Evolutionary conservation across 2,888 invertebrate genomes (phyloP), one percentile per base, ranked within the genome.

Genomic region (Acanthosepion pharaonis): DNA sequence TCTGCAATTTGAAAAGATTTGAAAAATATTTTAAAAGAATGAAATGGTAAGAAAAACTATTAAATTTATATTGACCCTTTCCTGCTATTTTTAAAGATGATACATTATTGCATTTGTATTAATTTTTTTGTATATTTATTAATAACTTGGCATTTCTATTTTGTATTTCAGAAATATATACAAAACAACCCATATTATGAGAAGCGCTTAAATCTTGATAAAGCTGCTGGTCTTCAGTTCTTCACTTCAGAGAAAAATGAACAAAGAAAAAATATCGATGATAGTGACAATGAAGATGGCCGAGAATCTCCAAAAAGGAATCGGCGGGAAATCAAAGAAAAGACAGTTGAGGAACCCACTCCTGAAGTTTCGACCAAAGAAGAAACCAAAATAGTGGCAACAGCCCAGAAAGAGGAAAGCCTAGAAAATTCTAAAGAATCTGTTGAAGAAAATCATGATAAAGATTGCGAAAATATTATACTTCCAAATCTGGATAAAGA

Each of bases 181-280:
- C 94, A 95, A 64, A 96, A 96, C 28, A 96, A 97, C 94, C 96
- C 96, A 49, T 96, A 96, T 94, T 97, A 97, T 95, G 97, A 97
- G 94, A 96, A 96, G 94, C 95, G 96, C 78, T 95, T 95, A 94
- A 96, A 96, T 51, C 95, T 97, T 59, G 97, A 97, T 91, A 96
- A 96, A 94, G 96, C 96, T 18, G 96, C 96, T 23, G 96, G 95
- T n/a, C 91, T 97, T 25, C 95, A 96, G 25, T 94, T 95, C 55
- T 95, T 95, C 94, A 95, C 95, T 92, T 91, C 55, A 6, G 59
- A 78, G 48, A 94, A 55, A 42, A 91, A 78, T n/a, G 94, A 92
- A 33, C 91, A 94, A 78, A 93, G 51, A 5, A 94, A 95, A 91
- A 94, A 94, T 55, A 91, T 93, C 11, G 95, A 94, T 20, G 94